Evolutionary conservation across 2,113 vertebrate genomes (phyloP).

Genomic region (Rhinopomastus cyanomelas): DNA sequence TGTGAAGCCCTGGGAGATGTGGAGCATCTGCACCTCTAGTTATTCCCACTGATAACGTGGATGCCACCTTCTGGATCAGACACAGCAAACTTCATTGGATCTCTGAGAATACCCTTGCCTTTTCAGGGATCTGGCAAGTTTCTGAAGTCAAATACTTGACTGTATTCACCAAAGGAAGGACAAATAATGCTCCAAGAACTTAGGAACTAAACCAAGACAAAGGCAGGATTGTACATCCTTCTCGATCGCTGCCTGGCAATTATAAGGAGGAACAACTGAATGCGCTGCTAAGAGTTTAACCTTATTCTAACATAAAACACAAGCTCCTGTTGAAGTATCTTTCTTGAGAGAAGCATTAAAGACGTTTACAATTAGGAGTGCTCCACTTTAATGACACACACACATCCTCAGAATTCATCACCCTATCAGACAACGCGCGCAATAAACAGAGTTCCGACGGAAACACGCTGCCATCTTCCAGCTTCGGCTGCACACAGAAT

Average conservation of each 20-base stretch:
- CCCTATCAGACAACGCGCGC: neutral
- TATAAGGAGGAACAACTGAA: neutral
- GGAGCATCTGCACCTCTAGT: neutral
- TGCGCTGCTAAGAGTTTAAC: neutral
- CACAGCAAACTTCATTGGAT: neutral
- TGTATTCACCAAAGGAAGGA: neutral
- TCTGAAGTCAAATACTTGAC: neutral
- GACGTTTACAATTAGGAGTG: neutral
- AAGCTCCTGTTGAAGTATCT: neutral
- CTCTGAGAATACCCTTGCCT: neutral
- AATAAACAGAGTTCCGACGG: constrained; percentile 15
- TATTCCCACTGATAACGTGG: neutral
- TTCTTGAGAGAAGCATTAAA: neutral
- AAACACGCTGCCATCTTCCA: neutral
- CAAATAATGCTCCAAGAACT: neutral
- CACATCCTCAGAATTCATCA: constrained; percentile 8
- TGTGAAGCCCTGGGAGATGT: neutral
- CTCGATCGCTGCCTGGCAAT: neutral
- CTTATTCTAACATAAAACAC: neutral
- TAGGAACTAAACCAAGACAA: neutral
- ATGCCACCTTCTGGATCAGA: neutral
- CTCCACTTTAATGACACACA: neutral
- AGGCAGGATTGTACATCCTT: neutral
- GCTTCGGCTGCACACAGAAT: constrained; percentile 15
- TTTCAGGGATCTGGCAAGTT: neutral